Percentiles rank a stretch among this genome's conserved stretches.
phyloP scores from a whole-genome alignment of 2,113 vertebrate genomes.

The Siniperca chuatsi region DNA sequence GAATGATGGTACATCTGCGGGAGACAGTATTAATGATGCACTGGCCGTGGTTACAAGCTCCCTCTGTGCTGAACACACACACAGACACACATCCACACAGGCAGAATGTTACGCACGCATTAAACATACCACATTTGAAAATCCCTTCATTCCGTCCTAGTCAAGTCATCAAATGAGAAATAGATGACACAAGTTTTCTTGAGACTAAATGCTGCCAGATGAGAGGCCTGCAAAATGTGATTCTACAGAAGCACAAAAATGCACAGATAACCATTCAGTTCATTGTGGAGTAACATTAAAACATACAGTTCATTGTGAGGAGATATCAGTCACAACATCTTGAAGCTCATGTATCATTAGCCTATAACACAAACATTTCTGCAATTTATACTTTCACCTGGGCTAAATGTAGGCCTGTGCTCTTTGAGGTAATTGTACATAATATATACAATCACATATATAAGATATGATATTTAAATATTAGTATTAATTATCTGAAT shows the following conservation, averaged over 20 bases:
- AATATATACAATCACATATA: no score
- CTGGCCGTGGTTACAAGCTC: slow-evolving; percentile 63
- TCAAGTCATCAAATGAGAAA: slow-evolving; percentile 3
- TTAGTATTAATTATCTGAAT: no score
- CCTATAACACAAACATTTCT: no score
- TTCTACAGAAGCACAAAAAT: background rate
- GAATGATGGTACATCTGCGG: slow-evolving; percentile 66
- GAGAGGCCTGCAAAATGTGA: background rate
- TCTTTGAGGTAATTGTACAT: no score
- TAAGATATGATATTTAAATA: no score
- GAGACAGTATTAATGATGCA: slow-evolving; percentile 80
- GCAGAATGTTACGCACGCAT: slow-evolving; percentile 6
- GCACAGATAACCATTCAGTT: background rate
- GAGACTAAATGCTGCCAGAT: background rate
- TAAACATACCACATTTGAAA: background rate
- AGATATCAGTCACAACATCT: no score
- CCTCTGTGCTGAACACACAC: slow-evolving; percentile 52
- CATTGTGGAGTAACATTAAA: no score
- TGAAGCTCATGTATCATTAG: no score
- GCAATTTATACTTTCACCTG: no score
- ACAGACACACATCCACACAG: background rate
- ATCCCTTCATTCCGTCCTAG: background rate
- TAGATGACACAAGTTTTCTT: background rate
- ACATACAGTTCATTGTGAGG: no score
- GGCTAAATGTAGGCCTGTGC: no score